Conservation (phyloP, 2,797 vertebrate species). For the Syncerus caffer region DNA sequence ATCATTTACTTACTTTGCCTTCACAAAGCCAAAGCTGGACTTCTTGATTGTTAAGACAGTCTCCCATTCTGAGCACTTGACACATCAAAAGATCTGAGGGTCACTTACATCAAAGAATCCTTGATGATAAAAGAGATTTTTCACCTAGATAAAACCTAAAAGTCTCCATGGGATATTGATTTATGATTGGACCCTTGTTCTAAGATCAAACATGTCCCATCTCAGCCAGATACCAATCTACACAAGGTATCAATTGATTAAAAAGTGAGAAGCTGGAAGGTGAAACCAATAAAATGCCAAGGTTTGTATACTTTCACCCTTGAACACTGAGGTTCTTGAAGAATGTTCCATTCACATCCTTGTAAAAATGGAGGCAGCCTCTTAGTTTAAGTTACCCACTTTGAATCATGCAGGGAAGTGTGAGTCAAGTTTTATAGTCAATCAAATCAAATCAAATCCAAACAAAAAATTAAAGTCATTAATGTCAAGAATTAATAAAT, state of each 20-base stretch:
- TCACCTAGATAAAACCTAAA: constrained; percentile 59
- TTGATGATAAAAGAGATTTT: constrained; percentile 63
- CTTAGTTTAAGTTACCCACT: neutral
- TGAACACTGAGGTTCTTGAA: neutral
- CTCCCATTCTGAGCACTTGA: neutral
- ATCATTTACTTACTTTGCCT: neutral
- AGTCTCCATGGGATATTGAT: constrained; percentile 30
- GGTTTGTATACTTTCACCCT: neutral
- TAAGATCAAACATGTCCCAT: constrained; percentile 58
- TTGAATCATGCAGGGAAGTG: neutral
- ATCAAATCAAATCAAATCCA: neutral
- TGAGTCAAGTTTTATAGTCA: neutral
- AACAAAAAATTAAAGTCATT: neutral
- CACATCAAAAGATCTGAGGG: constrained; percentile 55
- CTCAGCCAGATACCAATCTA: constrained; percentile 48
- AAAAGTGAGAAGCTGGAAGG: constrained; percentile 42
- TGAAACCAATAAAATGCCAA: constrained; percentile 15
- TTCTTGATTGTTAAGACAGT: neutral
- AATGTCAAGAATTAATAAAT: neutral
- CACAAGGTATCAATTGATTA: constrained; percentile 38
- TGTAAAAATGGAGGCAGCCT: neutral
- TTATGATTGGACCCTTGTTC: constrained; percentile 57
- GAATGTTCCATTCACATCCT: neutral
- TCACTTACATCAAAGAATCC: constrained; percentile 59
- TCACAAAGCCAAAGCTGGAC: neutral